A percentile compares a stretch with the other conserved stretches of the same genome.
Conservation (phyloP, 2,113 vertebrate species). For the Brachionichthys hirsutus region DNA sequence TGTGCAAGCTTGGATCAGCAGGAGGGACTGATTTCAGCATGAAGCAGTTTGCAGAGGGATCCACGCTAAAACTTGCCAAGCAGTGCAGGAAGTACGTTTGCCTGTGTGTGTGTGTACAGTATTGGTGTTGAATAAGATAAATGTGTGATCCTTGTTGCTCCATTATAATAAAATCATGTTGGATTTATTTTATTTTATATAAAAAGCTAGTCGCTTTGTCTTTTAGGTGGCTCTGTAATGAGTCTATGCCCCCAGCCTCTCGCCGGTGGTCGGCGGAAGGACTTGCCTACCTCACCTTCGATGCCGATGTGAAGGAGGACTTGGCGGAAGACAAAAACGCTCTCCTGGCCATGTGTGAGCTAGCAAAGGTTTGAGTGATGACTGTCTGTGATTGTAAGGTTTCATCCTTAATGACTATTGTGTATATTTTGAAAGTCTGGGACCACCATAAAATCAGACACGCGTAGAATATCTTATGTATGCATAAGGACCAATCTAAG, state of each 20-base stretch:
- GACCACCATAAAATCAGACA: background rate
- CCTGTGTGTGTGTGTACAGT: background rate
- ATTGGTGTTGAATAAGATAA: no score
- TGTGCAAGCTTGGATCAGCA: constrained; percentile 95
- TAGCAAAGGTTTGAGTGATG: constrained; percentile 82
- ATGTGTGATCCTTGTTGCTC: no score
- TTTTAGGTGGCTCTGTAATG: constrained; percentile 92
- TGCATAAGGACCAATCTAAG: no score
- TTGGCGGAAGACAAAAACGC: constrained; percentile 89
- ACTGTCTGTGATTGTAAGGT: background rate
- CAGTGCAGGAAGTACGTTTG: constrained; percentile 93
- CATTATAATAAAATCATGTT: no score
- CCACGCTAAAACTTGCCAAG: constrained; percentile 92
- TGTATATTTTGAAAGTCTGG: background rate
- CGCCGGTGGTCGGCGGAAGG: constrained; percentile 96
- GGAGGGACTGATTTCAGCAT: constrained; percentile 98
- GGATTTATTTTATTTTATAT: no score
- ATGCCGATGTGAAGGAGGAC: constrained; percentile 96
- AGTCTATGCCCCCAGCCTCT: constrained; percentile 80
- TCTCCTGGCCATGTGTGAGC: constrained; percentile 89
- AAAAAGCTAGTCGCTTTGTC: constrained; percentile 2
- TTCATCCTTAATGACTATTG: background rate
- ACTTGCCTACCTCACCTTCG: constrained; percentile 96
- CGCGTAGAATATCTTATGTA: no score
- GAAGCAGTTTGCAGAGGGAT: constrained; percentile 99